Conservation (phyloP, 2,113 vertebrate species). For the Poicephalus meyeri region DNA sequence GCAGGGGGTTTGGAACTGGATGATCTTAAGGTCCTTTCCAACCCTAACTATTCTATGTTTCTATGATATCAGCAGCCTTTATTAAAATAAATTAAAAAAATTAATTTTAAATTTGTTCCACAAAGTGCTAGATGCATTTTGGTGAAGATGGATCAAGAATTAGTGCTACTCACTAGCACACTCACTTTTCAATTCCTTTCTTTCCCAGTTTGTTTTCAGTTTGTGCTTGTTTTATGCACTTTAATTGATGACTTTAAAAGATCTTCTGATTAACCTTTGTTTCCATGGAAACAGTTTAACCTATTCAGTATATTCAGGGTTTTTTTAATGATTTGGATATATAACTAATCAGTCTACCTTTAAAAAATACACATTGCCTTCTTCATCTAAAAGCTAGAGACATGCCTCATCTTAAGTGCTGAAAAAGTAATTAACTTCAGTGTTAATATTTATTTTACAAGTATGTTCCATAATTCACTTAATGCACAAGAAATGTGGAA, state of each 20-base stretch:
- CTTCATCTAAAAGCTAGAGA: background rate
- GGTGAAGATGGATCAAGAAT: background rate
- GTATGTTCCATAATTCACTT: background rate
- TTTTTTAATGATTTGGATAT: background rate
- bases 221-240: background rate
- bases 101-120: background rate
- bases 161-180: background rate
- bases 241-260: background rate
- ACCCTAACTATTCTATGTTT: too few relatives aligned
- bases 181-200: background rate
- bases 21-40: too few relatives aligned
- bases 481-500: background rate
- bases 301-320: background rate
- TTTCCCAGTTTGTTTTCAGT: background rate
- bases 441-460: background rate
- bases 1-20: too few relatives aligned
- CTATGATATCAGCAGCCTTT: background rate
- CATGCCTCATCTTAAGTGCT: background rate
- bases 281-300: conserved; percentile 20
- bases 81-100: background rate
- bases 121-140: background rate
- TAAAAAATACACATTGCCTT: background rate
- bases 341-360: background rate
- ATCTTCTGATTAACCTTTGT: conserved; percentile 50
- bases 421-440: background rate